phyloP scores from a whole-genome alignment of 2,888 invertebrate genomes.

The Synergus umbraculus region DNA sequence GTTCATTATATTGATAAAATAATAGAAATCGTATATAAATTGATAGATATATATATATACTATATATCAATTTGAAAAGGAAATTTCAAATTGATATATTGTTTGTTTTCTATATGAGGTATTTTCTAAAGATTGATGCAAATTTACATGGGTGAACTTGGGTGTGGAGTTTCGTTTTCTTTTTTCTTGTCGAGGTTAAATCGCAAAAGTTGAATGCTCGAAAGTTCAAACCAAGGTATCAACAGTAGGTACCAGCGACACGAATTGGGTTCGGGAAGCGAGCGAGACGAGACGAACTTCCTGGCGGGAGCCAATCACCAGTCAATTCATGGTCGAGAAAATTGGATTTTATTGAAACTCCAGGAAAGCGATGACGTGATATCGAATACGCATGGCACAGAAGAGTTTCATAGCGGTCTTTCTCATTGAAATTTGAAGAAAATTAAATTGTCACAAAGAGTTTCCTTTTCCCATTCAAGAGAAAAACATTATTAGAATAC shows the following conservation, averaged over 20 bases:
- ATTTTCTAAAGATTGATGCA: neutral
- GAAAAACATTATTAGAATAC: neutral
- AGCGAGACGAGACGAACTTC: constrained; percentile 51
- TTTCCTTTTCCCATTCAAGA: neutral
- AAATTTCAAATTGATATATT: neutral
- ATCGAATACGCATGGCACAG: constrained; percentile 34
- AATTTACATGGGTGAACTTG: constrained; percentile 28
- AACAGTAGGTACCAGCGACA: constrained; percentile 25
- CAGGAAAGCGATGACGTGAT: constrained; percentile 47
- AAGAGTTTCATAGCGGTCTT: constrained; percentile 29
- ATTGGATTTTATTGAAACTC: constrained; percentile 64
- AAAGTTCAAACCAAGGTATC: constrained; percentile 45
- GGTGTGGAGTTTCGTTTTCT: constrained; percentile 17
- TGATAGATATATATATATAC: neutral
- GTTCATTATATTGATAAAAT: neutral
- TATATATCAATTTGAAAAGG: neutral
- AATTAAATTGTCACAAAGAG: constrained; percentile 26
- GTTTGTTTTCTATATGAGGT: neutral
- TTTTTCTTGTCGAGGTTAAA: constrained; percentile 52
- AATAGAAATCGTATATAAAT: neutral
- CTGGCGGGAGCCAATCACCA: constrained; percentile 64
- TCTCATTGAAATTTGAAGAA: constrained; percentile 20
- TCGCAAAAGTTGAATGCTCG: constrained; percentile 54
- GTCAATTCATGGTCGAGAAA: constrained; percentile 66
- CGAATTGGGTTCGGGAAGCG: constrained; percentile 39